Percentiles rank a stretch among this genome's conserved stretches.
Evolutionary conservation across 2,113 vertebrate genomes (phyloP).

Genomic region (Canis aureus): DNA sequence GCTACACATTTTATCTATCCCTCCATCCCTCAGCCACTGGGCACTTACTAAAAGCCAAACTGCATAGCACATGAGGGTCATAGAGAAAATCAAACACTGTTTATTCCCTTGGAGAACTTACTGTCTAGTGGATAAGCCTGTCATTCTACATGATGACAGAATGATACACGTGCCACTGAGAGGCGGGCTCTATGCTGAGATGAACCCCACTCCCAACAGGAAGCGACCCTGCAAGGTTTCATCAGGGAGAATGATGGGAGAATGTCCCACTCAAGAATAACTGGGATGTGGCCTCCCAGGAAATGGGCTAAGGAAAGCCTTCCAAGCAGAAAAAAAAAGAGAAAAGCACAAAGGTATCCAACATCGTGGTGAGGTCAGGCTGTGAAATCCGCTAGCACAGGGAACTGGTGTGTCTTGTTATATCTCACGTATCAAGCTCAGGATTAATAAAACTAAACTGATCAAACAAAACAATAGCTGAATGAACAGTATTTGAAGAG

Average conservation of each 20-base stretch:
- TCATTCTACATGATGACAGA: background rate
- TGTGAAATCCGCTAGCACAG: background rate
- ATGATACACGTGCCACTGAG: background rate
- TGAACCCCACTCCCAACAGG: background rate
- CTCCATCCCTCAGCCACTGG: background rate
- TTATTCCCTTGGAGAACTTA: background rate
- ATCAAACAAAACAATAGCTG: background rate
- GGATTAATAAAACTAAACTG: background rate
- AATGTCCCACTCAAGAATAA: background rate
- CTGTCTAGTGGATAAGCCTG: background rate
- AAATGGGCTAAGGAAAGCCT: background rate
- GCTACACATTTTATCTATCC: background rate
- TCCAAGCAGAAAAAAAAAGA: background rate
- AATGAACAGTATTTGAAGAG: background rate
- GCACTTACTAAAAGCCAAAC: background rate
- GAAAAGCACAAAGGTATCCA: background rate
- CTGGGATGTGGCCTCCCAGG: background rate
- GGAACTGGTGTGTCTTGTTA: background rate
- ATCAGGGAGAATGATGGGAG: background rate
- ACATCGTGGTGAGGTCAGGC: background rate
- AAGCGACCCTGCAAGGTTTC: background rate
- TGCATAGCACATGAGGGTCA: background rate
- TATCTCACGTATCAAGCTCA: background rate
- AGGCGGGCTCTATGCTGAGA: background rate
- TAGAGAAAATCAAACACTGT: conserved; percentile 2